A percentile compares a stretch with the other conserved stretches of the same genome.
Conservation (phyloP, 2,888 invertebrate species). For the Cetonia aurata region DNA sequence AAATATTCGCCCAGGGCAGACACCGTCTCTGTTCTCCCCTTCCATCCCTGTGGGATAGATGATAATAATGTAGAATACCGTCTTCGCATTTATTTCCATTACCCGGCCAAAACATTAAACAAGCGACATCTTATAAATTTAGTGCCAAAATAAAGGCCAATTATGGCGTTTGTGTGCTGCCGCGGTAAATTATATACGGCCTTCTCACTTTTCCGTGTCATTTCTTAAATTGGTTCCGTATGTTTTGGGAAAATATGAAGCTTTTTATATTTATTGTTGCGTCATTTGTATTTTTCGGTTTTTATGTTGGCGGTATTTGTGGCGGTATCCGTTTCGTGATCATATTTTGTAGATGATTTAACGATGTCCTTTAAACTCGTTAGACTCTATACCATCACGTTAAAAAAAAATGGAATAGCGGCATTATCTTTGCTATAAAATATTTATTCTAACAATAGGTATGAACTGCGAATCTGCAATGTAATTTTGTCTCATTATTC, state of each 20-base stretch:
- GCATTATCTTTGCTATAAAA: no score
- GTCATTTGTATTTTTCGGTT: slow-evolving; percentile 27
- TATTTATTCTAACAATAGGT: no score
- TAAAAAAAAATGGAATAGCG: no score
- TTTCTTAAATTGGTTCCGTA: slow-evolving; percentile 41
- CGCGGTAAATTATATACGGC: slow-evolving; percentile 43
- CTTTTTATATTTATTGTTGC: slow-evolving; percentile 30
- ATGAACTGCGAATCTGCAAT: no score
- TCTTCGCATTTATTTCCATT: slow-evolving; percentile 53
- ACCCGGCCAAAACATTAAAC: slow-evolving; percentile 53
- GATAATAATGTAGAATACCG: slow-evolving; percentile 41
- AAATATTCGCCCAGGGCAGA: slow-evolving; percentile 33
- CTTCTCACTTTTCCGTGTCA: slow-evolving; percentile 42
- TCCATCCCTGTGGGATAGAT: slow-evolving; percentile 23
- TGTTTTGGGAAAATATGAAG: slow-evolving; percentile 1
- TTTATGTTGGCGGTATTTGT: slow-evolving; percentile 1
- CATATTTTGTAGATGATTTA: no score
- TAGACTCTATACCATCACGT: no score
- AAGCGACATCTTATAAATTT: slow-evolving; percentile 51
- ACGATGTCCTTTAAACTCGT: no score
- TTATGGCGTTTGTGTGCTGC: slow-evolving; percentile 44
- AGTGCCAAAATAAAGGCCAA: slow-evolving; percentile 52
- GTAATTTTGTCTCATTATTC: no score
- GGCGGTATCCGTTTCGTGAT: no score
- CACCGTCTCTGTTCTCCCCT: slow-evolving; percentile 17